Evolutionary conservation across 2,113 vertebrate species (phyloP), one percentile per base, ranked within the genome.

Genomic region (Scalopus aquaticus): DNA sequence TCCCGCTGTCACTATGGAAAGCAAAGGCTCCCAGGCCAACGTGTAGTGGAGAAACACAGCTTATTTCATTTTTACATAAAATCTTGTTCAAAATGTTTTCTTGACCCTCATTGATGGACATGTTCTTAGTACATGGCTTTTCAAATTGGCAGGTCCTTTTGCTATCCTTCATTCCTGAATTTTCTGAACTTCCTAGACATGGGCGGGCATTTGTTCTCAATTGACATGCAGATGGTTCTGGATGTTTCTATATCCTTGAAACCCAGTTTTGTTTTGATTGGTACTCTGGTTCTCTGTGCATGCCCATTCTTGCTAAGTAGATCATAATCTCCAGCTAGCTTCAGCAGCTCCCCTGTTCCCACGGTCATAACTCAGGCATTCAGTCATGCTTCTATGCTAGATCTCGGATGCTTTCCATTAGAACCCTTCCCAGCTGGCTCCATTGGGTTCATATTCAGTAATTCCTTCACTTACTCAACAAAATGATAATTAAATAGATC

Each of bases 301-400:
- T 91, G 96, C 79, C 74, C 58, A 28, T 90, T 91, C 96, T 97
- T 96, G 95, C 91, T 83, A 42, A 93, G 32, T 44, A 37, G 91
- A 96, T 96, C 70, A 42, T 96, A 95, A 97, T 97, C 79, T 93
- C 54, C 49, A 58, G 32, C 70, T 74, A 19, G 89, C 89, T 79
- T 94, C 74, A 44, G 16, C 49, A 93, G 73, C 65, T 91, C 39
- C 73, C 64, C 64, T 77, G 74, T 96, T 97, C 95, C 96, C 96
- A 96, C 79, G 32, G 32, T 91, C 78, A 51, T 28, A 65, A 60
- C 60, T 88, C 88, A 91, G 76, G 65, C 88, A 72, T 54, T 49
- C 56, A 67, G 80, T 90, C 90, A 84, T 78, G 69, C 8, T 9
- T 44, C 30, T 6, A 37, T 9, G 46, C 77, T 69, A 39, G 62